A percentile compares a stretch with the other conserved stretches of the same genome.
These are phyloP conservation scores for Lonchura striata DNA, from an alignment of 2,113 vertebrate species.

Conservation along the genomic window DNA sequence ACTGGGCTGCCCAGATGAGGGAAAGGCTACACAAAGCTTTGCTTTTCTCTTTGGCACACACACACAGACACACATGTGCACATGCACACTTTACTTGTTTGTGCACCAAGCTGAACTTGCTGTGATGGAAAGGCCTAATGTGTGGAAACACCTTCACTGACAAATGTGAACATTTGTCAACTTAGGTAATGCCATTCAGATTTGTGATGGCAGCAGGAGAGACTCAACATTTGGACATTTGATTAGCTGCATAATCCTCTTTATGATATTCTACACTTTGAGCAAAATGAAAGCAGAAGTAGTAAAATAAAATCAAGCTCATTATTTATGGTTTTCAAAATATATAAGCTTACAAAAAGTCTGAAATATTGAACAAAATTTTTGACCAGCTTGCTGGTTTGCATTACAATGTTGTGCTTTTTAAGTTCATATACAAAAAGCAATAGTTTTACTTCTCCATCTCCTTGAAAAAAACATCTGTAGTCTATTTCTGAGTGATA, in stretches of 20 bases:
- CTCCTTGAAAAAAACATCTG: neutral
- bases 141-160: neutral
- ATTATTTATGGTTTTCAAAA: neutral
- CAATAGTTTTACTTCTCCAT: neutral
- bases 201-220: neutral
- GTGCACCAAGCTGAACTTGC: neutral
- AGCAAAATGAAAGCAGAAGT: neutral
- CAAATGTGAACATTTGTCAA: rapidly evolving
- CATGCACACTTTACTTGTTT: neutral
- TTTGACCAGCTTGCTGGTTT: neutral
- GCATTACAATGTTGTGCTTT: neutral
- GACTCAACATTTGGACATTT: neutral
- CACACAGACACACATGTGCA: neutral
- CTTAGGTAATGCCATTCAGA: neutral
- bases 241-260: neutral
- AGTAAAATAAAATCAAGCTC: neutral
- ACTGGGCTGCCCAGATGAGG: neutral
- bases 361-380: neutral
- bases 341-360: neutral
- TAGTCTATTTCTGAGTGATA: neutral
- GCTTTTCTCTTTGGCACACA: neutral
- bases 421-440: neutral
- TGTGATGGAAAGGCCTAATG: neutral
- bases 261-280: neutral
- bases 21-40: neutral